phyloP scores from a whole-genome alignment of 2,797 vertebrate species.

The Periparus ater region DNA sequence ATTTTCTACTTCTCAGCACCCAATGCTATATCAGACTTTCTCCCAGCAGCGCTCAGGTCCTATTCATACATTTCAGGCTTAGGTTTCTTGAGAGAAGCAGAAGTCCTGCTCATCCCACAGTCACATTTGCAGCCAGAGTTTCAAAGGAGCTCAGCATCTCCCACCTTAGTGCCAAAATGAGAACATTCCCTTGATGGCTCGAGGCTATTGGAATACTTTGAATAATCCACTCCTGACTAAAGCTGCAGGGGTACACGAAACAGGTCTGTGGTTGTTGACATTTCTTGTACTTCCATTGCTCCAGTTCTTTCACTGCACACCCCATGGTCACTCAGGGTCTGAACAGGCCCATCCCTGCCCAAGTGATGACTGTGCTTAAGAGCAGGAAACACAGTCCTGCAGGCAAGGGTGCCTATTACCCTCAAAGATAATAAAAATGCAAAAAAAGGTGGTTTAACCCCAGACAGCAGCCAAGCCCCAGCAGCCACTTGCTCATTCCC shows the following conservation, averaged over 20 bases:
- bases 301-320: not conserved
- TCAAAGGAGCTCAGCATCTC: not conserved
- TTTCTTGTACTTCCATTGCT: not conserved
- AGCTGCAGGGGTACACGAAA: not conserved
- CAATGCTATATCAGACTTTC: not conserved
- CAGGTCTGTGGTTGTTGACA: not conserved
- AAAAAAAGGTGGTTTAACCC: not conserved
- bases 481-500: accelerated
- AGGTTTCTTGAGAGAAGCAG: not conserved
- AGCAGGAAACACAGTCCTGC: not conserved
- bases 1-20: not conserved
- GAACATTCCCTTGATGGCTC: not conserved
- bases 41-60: not conserved
- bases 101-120: not conserved
- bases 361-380: not conserved
- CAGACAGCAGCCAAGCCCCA: not conserved
- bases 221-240: not conserved
- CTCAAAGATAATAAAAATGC: not conserved
- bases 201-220: not conserved
- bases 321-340: accelerated
- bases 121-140: not conserved
- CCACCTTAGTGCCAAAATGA: not conserved
- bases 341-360: not conserved
- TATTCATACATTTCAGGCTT: not conserved
- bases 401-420: not conserved